These are phyloP conservation scores for Cinclus cinclus DNA, from an alignment of 2,113 vertebrate genomes.

Conservation along the genomic window DNA sequence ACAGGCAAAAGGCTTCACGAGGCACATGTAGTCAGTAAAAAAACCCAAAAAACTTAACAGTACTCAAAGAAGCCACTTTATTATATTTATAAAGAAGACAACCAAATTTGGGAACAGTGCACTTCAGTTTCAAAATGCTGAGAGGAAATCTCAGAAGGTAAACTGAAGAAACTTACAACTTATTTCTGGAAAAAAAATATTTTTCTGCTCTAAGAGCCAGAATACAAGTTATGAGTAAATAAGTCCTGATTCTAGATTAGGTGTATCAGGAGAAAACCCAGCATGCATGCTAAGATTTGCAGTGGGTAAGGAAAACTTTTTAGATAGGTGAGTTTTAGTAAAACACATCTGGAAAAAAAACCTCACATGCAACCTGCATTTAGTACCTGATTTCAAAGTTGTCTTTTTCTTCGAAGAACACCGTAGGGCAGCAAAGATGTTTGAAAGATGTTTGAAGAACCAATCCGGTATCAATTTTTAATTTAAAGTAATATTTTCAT, in stretches of 20 bases:
- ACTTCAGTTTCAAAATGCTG: conserved; percentile 25
- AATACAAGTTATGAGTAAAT: background rate
- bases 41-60: background rate
- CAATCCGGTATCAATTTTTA: conserved; percentile 46
- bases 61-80: background rate
- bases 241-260: background rate
- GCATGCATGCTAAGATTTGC: background rate
- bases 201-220: background rate
- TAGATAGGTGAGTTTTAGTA: background rate
- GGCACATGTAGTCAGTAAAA: background rate
- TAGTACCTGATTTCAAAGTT: conserved; percentile 38
- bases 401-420: conserved; percentile 19
- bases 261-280: background rate
- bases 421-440: background rate
- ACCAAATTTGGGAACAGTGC: background rate
- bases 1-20: background rate
- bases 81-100: conserved; percentile 1
- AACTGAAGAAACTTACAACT: background rate
- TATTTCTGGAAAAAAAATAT: background rate
- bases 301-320: background rate
- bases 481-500: conserved; percentile 25
- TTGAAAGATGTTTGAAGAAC: background rate
- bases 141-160: background rate
- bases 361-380: background rate
- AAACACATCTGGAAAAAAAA: background rate